Conservation (phyloP, 1,140 invertebrate species). For the Heliconius hewitsoni region DNA sequence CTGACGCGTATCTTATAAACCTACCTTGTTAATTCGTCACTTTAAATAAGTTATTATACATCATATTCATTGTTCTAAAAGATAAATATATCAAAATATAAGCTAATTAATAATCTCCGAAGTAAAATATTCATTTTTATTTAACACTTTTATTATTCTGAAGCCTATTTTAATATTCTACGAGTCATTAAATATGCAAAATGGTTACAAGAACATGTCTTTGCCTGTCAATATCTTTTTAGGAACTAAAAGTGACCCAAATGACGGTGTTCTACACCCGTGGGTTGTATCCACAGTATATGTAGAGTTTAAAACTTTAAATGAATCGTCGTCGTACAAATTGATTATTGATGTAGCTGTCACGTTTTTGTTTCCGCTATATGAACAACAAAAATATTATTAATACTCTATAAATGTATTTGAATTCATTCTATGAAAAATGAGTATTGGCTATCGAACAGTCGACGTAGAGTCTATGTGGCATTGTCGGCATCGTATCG, state of each 20-base stretch:
- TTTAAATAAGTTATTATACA: no score
- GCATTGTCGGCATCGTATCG: no score
- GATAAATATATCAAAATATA: neutral
- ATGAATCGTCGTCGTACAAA: neutral
- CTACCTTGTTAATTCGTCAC: no score
- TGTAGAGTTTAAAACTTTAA: neutral
- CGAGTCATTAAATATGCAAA: conserved; percentile 19
- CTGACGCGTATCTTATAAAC: no score
- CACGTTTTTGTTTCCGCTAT: neutral
- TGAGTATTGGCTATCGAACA: no score
- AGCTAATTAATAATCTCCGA: neutral
- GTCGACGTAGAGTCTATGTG: no score
- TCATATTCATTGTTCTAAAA: neutral
- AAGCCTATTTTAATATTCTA: conserved; percentile 29
- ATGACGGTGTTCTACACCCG: neutral
- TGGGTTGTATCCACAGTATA: neutral
- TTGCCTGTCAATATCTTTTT: conserved; percentile 2
- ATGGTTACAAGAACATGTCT: conserved; percentile 19
- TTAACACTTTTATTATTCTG: conserved; percentile 13
- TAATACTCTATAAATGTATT: neutral
- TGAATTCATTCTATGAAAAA: neutral
- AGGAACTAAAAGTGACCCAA: neutral
- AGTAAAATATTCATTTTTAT: conserved; percentile 5
- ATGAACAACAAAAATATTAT: neutral
- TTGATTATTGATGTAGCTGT: conserved; percentile 8